Evolutionary conservation across 2,113 vertebrate species (phyloP), one percentile per base, ranked within the genome.

Genomic region (Centropristis striata): DNA sequence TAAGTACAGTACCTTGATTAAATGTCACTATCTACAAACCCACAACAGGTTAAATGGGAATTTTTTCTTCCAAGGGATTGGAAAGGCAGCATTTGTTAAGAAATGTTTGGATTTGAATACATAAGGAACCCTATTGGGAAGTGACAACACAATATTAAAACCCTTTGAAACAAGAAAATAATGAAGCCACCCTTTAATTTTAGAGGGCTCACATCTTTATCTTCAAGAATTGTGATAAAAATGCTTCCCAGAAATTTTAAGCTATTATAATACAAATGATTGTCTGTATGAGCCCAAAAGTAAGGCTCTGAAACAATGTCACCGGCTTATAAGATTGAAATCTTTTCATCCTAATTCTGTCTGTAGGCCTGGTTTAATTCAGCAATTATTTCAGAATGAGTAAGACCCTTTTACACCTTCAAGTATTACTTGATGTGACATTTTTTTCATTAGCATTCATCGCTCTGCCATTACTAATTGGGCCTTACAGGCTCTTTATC

Each of bases 401-500:
- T 25, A 28, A 61, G 14, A 61, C 25, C 25, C 54, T 47, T 64
- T 54, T 49, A 42, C 15, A 58, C 44, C 20, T 60, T 63, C 21
- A 58, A 71, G 32, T 67, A 15, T 36, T 28, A 70, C 54, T 74
- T 36, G 7, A 65, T 73, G 41, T 41, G 16, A 46, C 27, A 57
- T 12, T 47, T 32, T n/a, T 58, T 71, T 65, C 54, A 83, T 81
- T 71, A 67, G 54, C 32, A 37, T 59, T 82, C 12, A 44, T 8
- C 5, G 4, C 49, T 85, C 50, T 69, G 68, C 37, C 77, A 51
- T 80, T 60, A 32, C 39, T 66, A 81, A 81, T 36, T 44, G 57
- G 39, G 28, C 36, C 68, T 88, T 57, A 23, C 72, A 74, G 67
- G 78, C 60, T 58, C 36, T n/a, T 59, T 60, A 77, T 77, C 41